Evolutionary conservation across 2,797 vertebrate species (phyloP), one percentile per base, ranked within the genome.

Genomic region (Pipistrellus kuhlii): DNA sequence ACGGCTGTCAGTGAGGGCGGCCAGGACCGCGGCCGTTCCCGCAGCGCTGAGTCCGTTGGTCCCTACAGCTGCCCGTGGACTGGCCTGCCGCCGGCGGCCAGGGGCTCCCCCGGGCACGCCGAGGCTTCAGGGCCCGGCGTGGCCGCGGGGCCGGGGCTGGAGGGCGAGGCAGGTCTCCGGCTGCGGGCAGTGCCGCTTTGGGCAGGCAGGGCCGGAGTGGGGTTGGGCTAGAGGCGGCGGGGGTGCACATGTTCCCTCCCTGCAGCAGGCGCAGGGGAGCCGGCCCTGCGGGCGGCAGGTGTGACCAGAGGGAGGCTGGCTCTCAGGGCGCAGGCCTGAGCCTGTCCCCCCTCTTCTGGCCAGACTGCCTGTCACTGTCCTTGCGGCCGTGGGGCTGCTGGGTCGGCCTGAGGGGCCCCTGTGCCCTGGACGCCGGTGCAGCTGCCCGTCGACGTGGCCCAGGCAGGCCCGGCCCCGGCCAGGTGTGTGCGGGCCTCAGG

Each of bases 381-480:
- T 44, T 66, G 64, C 1, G 23, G 38, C 20, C 23, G 8, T 9
- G 10, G 9, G 88, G 44, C 71, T 2, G 64, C 53, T 3, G 38
- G 38, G 38, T 41, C 38, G 38, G 38, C 38, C 38, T 41, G 38
- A 41, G 38, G 38, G 2, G 57, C 57, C 71, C 32, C 27, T 8
- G 8, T 0, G 8, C 44, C 44, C 10, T 20, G 3, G 82, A 38
- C 3, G 2, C 23, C 25, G 25, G 15, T 27, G 35, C 14, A 21
- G 21, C n/a, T 21, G 44, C 25, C 66, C 0, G 5, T 12, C 0
- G 57, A 46, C 1, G 0, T 2, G 4, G 44, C 44, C n/a, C 9
- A 0, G 21, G 13, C 6, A 9, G 59, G 51, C 27, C 12, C 8
- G 2, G 8, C 1, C 32, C 23, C 14, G 2, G 53, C 25, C 27